Evolutionary conservation across 2,888 invertebrate species (phyloP).

Genomic region (Scrobipalpa atriplicella): DNA sequence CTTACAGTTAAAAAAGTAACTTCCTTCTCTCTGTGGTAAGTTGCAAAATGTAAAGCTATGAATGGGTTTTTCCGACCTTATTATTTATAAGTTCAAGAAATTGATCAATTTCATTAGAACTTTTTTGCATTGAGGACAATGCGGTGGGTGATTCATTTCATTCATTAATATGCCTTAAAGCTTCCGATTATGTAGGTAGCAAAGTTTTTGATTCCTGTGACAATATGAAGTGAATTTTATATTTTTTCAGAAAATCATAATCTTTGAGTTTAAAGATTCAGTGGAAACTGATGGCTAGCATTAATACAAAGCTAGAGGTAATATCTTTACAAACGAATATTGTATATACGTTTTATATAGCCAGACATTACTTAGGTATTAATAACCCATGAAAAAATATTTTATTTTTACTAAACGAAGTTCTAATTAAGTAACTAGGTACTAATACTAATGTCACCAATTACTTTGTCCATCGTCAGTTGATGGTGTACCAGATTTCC

Average conservation of each 20-base stretch:
- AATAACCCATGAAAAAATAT: no score
- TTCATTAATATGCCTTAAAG: background rate
- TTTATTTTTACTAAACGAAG: background rate
- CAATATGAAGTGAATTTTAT: background rate
- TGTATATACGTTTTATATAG: no score
- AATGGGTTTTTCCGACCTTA: background rate
- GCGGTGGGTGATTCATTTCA: background rate
- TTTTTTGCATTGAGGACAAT: background rate
- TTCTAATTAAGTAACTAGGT: background rate
- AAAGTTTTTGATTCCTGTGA: background rate
- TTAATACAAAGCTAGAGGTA: no score
- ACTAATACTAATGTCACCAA: background rate
- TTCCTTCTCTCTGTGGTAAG: conserved; percentile 9
- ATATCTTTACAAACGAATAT: no score
- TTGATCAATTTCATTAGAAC: background rate
- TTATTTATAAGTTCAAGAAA: background rate
- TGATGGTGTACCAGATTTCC: conserved; percentile 14
- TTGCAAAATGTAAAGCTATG: background rate
- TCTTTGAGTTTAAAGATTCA: no score
- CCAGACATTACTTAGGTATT: no score
- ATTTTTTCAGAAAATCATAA: no score
- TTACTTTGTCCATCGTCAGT: background rate
- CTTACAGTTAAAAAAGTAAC: background rate
- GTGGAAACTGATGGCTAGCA: no score
- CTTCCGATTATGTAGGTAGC: background rate